phyloP scores from a whole-genome alignment of 2,113 vertebrate species.

The Tupaia chinensis region DNA sequence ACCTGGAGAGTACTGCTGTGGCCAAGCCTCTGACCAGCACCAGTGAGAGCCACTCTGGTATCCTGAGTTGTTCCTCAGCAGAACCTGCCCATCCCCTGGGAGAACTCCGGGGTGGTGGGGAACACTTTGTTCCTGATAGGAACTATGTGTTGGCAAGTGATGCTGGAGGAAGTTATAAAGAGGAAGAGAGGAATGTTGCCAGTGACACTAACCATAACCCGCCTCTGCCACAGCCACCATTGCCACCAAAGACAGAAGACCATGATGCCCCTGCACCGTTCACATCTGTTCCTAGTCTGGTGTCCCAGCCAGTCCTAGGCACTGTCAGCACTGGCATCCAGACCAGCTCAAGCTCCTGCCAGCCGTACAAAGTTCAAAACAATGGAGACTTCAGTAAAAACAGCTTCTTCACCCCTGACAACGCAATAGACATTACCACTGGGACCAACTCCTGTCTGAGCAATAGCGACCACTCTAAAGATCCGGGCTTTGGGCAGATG shows the following conservation, averaged over 20 bases:
- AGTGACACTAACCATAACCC: conserved; percentile 81
- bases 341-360: conserved; percentile 79
- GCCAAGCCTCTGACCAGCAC: conserved; percentile 83
- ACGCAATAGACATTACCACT: conserved; percentile 82
- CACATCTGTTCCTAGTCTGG: conserved; percentile 72
- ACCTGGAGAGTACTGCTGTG: conserved; percentile 91
- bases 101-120: conserved; percentile 73
- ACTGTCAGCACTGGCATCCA: conserved; percentile 69
- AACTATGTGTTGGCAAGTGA: conserved; percentile 82
- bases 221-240: conserved; percentile 77
- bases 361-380: conserved; percentile 88
- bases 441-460: conserved; percentile 88
- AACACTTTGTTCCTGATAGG: conserved; percentile 85
- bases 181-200: conserved; percentile 81
- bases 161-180: conserved; percentile 82
- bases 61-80: conserved; percentile 72
- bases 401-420: conserved; percentile 87
- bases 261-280: conserved; percentile 83
- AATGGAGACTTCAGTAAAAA: conserved; percentile 88
- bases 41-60: conserved; percentile 76
- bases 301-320: conserved; percentile 79
- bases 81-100: conserved; percentile 84
- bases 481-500: conserved; percentile 87
- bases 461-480: conserved; percentile 87
- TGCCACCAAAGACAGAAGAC: conserved; percentile 92